phyloP scores from a whole-genome alignment of 2,113 vertebrate genomes.

The Eurystomus gularis region DNA sequence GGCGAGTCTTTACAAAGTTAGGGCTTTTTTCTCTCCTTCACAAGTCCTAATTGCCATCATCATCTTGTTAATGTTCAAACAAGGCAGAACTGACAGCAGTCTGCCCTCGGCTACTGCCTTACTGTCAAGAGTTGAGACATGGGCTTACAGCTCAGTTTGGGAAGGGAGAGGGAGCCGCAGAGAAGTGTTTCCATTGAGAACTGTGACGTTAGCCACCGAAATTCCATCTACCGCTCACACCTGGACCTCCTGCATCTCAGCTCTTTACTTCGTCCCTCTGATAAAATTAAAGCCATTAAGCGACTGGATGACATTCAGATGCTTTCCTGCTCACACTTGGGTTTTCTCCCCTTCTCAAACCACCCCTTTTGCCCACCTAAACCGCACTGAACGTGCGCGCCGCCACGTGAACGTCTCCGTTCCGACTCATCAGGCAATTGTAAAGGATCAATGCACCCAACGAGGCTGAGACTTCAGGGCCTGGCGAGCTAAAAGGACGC shows the following conservation, averaged over 20 bases:
- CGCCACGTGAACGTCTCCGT: background rate
- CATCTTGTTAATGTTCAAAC: background rate
- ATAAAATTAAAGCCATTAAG: background rate
- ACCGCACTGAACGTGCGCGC: accelerated
- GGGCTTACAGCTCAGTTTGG: background rate
- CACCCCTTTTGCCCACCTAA: background rate
- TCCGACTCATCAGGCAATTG: constrained; percentile 29
- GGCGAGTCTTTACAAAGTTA: background rate
- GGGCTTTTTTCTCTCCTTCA: background rate
- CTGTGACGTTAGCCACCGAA: accelerated
- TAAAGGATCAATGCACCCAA: background rate
- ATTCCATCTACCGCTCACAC: background rate
- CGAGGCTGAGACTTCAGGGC: background rate
- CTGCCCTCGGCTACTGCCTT: background rate
- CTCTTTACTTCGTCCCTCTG: background rate
- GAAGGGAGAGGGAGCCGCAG: background rate
- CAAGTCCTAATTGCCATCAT: background rate
- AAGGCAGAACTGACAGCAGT: background rate
- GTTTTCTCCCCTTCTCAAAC: background rate
- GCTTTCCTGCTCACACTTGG: background rate
- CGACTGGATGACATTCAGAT: background rate
- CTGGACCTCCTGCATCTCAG: background rate
- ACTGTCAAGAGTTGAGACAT: background rate
- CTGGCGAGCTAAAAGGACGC: background rate
- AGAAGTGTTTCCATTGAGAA: background rate